phyloP scores from a whole-genome alignment of 1,140 invertebrate species.

The Radopholus similis region DNA sequence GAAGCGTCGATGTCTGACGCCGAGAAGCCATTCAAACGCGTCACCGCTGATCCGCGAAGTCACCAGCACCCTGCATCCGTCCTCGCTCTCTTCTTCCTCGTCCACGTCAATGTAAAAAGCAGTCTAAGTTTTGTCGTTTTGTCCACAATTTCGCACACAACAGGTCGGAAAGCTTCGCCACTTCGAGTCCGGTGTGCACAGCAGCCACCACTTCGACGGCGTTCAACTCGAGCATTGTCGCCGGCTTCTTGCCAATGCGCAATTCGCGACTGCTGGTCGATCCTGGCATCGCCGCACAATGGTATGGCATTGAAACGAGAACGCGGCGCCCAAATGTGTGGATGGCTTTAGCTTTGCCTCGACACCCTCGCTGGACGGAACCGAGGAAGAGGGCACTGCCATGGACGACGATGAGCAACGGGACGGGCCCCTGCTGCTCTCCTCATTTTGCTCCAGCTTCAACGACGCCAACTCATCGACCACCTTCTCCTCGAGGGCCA shows the following conservation, averaged over 20 bases:
- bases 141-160: background rate
- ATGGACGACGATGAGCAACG: constrained; percentile 13
- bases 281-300: background rate
- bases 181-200: background rate
- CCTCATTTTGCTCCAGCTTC: constrained; percentile 19
- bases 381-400: constrained; percentile 18
- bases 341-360: constrained; percentile 11
- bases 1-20: background rate
- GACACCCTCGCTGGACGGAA: background rate
- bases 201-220: background rate
- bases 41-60: constrained; percentile 3
- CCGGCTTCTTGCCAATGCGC: background rate
- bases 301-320: background rate
- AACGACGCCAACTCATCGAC: constrained; percentile 42
- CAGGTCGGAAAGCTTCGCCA: background rate
- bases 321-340: background rate
- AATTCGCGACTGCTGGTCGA: constrained; percentile 9
- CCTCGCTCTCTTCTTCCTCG: background rate
- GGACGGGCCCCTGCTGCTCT: background rate
- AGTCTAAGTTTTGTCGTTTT: background rate
- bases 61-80: background rate
- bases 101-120: background rate
- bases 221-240: background rate
- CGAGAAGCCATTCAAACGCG: background rate
- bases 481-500: constrained; percentile 33